Base-by-base conservation (phyloP, 1,140 invertebrate genomes). In the Dendrolimus punctatus region DNA sequence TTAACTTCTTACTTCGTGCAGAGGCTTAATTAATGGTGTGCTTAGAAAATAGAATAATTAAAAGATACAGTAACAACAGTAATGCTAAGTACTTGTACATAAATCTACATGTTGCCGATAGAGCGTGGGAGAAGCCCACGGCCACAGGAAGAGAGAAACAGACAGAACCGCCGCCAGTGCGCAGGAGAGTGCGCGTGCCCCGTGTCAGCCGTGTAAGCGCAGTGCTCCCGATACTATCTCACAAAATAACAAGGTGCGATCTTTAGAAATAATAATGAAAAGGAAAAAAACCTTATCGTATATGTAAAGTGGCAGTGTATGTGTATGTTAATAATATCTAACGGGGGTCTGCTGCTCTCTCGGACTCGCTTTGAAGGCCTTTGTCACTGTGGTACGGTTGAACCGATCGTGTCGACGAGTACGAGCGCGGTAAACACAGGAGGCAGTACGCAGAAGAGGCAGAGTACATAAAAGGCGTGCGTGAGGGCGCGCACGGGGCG, bases 61-160 rank as follows among this genome's bases (percentile, higher is more conserved):
- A 23, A 23, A 23, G 23, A 5, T 50, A 50, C 39, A 50, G 8
- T 47, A 37, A 8, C 10, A 39, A 39, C n/a, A 10, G n/a, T 49
- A 49, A 50, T 50, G 42, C 49, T 41, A 58, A 62, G 55, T 62
- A 61, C 52, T 64, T 41, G 54, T 65, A 72, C 57, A 64, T 62
- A 58, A 62, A 64, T 58, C 68, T 75, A 76, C 58, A 46, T 44
- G 51, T 64, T 66, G 77, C 76, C 71, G 76, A 76, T 54, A 80
- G 71, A 74, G 73, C 71, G 76, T 78, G 82, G 80, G 76, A 48
- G 64, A 74, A 71, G 69, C 79, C 82, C 79, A 79, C 79, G 78
- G 80, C 82, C 84, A 87, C 84, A 87, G 84, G 81, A 88, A 88
- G 83, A 88, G 84, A 88, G 85, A 81, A 87, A 87, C 85, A 88